A percentile compares a stretch with the other conserved stretches of the same genome.
Conservation (phyloP, 2,113 vertebrate genomes). For the Willisornis vidua region DNA sequence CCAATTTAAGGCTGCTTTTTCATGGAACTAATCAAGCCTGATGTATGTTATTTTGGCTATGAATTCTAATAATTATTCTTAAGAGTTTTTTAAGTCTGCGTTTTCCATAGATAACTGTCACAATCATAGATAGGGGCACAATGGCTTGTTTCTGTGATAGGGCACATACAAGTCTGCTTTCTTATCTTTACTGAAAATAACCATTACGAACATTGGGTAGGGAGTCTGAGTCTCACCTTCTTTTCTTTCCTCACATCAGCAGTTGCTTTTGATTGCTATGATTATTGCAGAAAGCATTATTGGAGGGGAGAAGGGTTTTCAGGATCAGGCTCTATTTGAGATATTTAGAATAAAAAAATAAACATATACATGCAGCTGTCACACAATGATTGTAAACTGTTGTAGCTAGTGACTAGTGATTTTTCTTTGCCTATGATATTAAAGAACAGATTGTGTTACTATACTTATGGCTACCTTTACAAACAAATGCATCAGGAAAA, state of each 20-base stretch:
- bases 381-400: conserved; percentile 51
- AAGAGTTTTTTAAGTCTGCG: conserved; percentile 4
- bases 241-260: conserved; percentile 30
- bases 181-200: conserved; percentile 34
- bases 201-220: background rate
- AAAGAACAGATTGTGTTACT: conserved; percentile 68
- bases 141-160: background rate
- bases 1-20: conserved; percentile 49
- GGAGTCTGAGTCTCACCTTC: background rate
- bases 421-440: conserved; percentile 37
- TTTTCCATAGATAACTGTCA: conserved; percentile 35
- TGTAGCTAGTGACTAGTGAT: conserved; percentile 52
- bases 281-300: background rate
- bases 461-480: conserved; percentile 71
- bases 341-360: conserved; percentile 6
- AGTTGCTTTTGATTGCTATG: conserved; percentile 9
- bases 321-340: background rate
- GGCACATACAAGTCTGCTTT: background rate
- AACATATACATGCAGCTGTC: conserved; percentile 36
- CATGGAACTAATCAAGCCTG: conserved; percentile 51
- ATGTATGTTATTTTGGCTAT: conserved; percentile 50
- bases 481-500: conserved; percentile 70
- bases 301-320: background rate
- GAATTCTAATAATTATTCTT: conserved; percentile 60
- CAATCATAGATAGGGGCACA: background rate